Percentiles rank a stretch among this genome's conserved stretches.
phyloP scores from a whole-genome alignment of 2,113 vertebrate species.

The Calyptomena viridis region DNA sequence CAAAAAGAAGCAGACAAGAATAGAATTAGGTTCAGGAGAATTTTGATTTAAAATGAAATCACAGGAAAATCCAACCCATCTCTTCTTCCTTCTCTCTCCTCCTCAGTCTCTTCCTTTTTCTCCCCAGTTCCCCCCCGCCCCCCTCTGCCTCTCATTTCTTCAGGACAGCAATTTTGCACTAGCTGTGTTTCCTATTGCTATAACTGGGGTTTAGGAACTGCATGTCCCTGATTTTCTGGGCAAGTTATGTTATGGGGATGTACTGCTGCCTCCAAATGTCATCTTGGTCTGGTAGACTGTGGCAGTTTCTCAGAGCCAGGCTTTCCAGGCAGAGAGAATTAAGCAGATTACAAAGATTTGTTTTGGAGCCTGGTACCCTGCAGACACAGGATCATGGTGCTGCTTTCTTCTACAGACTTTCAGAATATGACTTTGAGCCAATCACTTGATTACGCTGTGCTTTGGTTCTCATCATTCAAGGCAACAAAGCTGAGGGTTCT shows the following conservation, averaged over 20 bases:
- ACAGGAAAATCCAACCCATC: not conserved
- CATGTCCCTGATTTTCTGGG: not conserved
- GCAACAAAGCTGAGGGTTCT: not conserved
- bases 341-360: not conserved
- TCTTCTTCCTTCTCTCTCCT: not conserved
- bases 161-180: not conserved
- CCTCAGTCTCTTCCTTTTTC: not conserved
- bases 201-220: not conserved
- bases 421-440: not conserved
- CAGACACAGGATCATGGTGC: not conserved
- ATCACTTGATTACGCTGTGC: not conserved
- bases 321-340: not conserved
- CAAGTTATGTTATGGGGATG: accelerated
- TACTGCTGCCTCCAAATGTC: not conserved
- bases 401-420: not conserved
- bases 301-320: not conserved
- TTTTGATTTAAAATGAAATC: not conserved
- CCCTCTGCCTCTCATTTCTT: not conserved
- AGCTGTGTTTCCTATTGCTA: not conserved
- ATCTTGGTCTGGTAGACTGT: not conserved
- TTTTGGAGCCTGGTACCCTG: not conserved
- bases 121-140: no score
- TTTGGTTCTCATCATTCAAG: not conserved
- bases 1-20: not conserved
- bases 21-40: not conserved